phyloP scores from a whole-genome alignment of 2,113 vertebrate genomes.

The Turdus rufiventris region DNA sequence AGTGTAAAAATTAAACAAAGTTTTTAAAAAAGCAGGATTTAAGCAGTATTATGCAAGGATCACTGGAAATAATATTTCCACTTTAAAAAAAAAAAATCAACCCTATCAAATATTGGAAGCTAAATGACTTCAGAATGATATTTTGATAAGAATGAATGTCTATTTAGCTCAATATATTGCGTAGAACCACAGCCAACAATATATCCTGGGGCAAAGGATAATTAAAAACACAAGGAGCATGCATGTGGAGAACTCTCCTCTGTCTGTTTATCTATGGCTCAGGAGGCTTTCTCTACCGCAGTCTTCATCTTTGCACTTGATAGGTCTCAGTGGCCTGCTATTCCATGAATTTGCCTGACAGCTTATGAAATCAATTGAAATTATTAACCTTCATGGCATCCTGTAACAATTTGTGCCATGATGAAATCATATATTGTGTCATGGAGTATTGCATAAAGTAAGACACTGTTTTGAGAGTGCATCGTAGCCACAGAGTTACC shows the following conservation, averaged over 20 bases:
- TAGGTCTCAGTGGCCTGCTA: not conserved
- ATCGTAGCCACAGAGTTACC: not conserved
- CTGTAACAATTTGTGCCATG: not conserved
- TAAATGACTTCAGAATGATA: not conserved
- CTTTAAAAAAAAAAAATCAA: not conserved
- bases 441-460: not conserved
- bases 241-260: not conserved
- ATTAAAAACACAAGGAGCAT: not conserved
- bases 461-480: not conserved
- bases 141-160: not conserved
- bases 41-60: not conserved
- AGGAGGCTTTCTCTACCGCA: not conserved
- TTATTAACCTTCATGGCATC: not conserved
- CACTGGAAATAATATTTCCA: not conserved
- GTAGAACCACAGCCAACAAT: not conserved
- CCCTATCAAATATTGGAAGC: fast-evolving
- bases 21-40: fast-evolving
- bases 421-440: not conserved
- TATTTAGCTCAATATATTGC: not conserved
- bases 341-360: not conserved
- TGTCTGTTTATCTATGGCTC: not conserved
- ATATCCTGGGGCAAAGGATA: not conserved
- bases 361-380: not conserved
- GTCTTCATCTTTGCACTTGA: not conserved
- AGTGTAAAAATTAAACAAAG: not conserved